A percentile compares a stretch with the other conserved stretches of the same genome.
phyloP scores from a whole-genome alignment of 2,888 invertebrate genomes.

The Agriopis aurantiaria region DNA sequence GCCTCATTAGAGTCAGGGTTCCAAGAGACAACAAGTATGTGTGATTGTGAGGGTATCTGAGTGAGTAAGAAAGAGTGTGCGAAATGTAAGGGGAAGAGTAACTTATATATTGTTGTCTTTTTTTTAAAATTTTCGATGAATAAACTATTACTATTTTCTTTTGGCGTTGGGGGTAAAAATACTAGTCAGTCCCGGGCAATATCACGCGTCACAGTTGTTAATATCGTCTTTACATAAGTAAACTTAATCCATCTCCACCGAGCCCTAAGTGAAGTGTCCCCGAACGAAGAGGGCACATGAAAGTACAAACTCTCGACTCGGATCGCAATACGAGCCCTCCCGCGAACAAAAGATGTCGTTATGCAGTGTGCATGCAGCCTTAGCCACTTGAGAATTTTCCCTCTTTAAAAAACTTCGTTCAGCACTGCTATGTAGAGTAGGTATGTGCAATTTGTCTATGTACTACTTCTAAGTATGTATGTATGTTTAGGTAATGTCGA shows the following conservation, averaged over 20 bases:
- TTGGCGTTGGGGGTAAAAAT: too few species aligned
- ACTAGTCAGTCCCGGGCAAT: neutral
- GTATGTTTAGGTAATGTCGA: neutral
- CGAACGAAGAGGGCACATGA: slow-evolving; percentile 69
- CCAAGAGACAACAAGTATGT: too few species aligned
- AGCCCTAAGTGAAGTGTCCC: slow-evolving; percentile 39
- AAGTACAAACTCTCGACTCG: slow-evolving; percentile 67
- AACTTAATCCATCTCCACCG: slow-evolving; percentile 24
- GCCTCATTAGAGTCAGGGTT: too few species aligned
- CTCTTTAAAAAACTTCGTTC: slow-evolving; percentile 54
- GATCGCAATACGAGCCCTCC: slow-evolving; percentile 60
- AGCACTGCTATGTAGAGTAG: slow-evolving; percentile 27
- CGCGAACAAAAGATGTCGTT: slow-evolving; percentile 76
- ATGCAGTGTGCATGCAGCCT: slow-evolving; percentile 52
- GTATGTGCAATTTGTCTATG: slow-evolving; percentile 26
- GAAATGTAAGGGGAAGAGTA: too few species aligned
- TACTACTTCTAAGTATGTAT: slow-evolving; percentile 1
- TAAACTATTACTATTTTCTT: too few species aligned
- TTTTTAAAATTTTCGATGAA: too few species aligned
- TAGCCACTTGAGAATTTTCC: slow-evolving; percentile 48
- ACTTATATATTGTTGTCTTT: too few species aligned
- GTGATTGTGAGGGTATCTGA: too few species aligned
- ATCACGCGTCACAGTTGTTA: neutral
- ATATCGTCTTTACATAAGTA: slow-evolving; percentile 2
- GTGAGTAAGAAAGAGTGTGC: too few species aligned